Base-by-base conservation (phyloP, 1,140 invertebrate genomes). In the Listronotus bonariensis region DNA sequence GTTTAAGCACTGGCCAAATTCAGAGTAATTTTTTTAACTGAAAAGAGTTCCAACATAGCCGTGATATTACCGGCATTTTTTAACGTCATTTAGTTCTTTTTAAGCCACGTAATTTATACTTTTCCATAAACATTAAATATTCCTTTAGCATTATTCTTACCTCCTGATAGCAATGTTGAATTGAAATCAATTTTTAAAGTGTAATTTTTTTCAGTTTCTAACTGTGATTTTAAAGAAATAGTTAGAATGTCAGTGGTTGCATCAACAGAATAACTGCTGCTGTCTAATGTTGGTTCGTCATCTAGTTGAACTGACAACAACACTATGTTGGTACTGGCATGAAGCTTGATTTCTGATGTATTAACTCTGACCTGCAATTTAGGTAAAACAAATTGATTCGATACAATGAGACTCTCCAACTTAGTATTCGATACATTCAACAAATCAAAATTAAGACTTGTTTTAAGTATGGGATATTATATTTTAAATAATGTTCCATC, bases 281-380 rank as follows among this genome's bases (percentile, higher is more conserved):
- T 34, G n/a, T 18, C 20, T 17, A 59, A 31, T 12, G 34, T 11
- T 5, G 36, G 34, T 12, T 38, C 15, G 40, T 48, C 31, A 11
- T 59, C 32, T 18, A 59, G 20, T 17, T 59, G 57, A 20, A 59
- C 17, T 5, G 45, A 17, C 32, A 59, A 4, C 9, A 59, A 14
- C 6, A n/a, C 12, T 26, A 59, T 59, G 20, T 59, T 14, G 12
- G 14, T 18, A n/a, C 9, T 11, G 18, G 45, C 26, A 14, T 59
- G 57, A 15, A 59, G 36, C 20, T 59, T 59, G 7, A 59, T 45
- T 51, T 59, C 57, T 11, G 12, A 10, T 12, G 57, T 59, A 9
- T 38, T 38, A 9, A 40, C 32, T 38, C 32, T 59, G 4, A 59
- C 45, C 57, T 59, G 38, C 49, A 59, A 59, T 12, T 12, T 0